Base-by-base conservation (phyloP, 2,797 vertebrate species). In the Chelon labrosus region DNA sequence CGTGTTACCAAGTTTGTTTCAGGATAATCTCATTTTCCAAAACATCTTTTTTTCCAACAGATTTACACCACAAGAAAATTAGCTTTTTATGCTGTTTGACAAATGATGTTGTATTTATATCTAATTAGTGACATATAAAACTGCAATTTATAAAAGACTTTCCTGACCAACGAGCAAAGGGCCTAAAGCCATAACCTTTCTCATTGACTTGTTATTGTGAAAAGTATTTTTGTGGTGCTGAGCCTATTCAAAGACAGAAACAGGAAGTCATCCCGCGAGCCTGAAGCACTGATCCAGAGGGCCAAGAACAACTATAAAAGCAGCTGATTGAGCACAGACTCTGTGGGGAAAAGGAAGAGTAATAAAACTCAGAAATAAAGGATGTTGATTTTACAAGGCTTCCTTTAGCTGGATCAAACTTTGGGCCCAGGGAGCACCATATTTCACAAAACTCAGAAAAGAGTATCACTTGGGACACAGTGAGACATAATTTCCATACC, bases 141-240 rank as follows among this genome's bases (percentile, higher is more conserved):
- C 7, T 49, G 46, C 7, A 16, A 51, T 56, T 37, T 51, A 2
- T 10, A 55, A 17, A 27, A 53, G 37, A 31, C 2, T 63, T 61
- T 71, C 10, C 27, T 16, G 20, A 44, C 63, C 16, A 77, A 52
- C 8, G 8, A 57, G 47, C 11, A 10, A 17, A 51, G 25, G 58
- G 27, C 51, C 27, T 9, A 17, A 65, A 38, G 54, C 59, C 22
- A 2, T 19, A 42, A 76, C 10, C 3, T 75, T 73, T 74, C 65
- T 63, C 39, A 55, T 44, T 42, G n/a, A 67, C 35, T 60, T 65
- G 20, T 31, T 62, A 19, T 22, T 27, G n/a, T 72, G 44, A 49
- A 73, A 63, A 82, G 27, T 62, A 66, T 80, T 85, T 86, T 73
- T 87, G 88, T 91, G 91, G 85, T 83, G 63, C 68, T 79, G 47